Percentiles rank a stretch among this genome's conserved stretches.
Evolutionary conservation across 2,797 vertebrate genomes (phyloP).

Genomic region (Pangasius macronema): DNA sequence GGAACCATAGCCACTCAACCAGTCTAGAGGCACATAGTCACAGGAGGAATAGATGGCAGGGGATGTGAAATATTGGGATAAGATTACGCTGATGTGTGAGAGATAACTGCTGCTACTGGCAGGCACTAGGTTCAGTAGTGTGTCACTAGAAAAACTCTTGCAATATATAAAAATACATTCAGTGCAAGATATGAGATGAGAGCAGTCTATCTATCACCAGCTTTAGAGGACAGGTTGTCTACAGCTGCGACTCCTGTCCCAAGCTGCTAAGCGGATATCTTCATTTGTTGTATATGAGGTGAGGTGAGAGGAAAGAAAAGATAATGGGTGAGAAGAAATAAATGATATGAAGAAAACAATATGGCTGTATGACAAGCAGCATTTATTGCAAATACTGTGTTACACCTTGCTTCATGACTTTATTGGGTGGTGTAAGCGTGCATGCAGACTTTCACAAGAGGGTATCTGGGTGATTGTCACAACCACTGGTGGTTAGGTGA

Average conservation of each 20-base stretch:
- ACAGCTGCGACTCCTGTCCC: neutral
- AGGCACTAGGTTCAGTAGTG: neutral
- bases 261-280: neutral
- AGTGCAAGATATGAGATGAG: neutral
- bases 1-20: neutral
- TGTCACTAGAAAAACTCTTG: neutral
- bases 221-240: neutral
- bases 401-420: neutral
- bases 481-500: neutral
- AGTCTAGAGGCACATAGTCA: neutral
- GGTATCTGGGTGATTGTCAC: neutral
- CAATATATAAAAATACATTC: neutral
- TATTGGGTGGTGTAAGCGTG: neutral
- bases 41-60: neutral
- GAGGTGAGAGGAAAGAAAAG: neutral
- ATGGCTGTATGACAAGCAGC: neutral
- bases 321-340: neutral
- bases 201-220: neutral
- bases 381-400: neutral
- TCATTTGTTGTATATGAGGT: neutral
- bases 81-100: neutral
- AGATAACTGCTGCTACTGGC: neutral
- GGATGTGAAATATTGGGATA: neutral
- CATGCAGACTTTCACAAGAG: neutral
- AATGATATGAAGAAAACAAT: neutral